Base-by-base conservation (phyloP, 2,888 invertebrate genomes). In the Torymus texanus region DNA sequence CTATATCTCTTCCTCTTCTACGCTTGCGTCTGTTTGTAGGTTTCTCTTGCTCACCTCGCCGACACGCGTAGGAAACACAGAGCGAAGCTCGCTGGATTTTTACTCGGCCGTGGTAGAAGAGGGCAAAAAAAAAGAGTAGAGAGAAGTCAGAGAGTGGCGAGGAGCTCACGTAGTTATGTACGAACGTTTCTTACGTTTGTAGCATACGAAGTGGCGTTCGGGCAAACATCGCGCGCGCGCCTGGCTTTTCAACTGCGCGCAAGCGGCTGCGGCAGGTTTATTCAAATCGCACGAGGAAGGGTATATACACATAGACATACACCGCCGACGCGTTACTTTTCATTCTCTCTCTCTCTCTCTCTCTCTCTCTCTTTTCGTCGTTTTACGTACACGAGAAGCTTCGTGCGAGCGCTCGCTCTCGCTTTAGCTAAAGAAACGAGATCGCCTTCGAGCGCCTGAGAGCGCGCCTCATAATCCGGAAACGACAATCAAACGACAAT, bases 201-300 rank as follows among this genome's bases (percentile, higher is more conserved):
- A 82, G 87, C 85, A 87, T 88, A 86, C 85, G 85, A 87, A 87
- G 86, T 85, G 84, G 85, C 85, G 86, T 87, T 86, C 85, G 84
- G 41, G 84, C 84, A 87, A 87, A 86, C 86, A 87, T 84, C 84
- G 83, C 61, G 68, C 75, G 59, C 16, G 21, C 10, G 24, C n/a
- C 16, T 24, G 76, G 73, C 68, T 56, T 79, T 41, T 41, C 41
- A 41, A 41, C 8, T 41, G 41, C 84, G 83, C 61, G 68, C 16
- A 71, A 51, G 82, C 41, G 18, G 50, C 12, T 13, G 83, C 81
- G 71, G 79, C 81, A 84, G 85, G 83, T 86, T 87, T 87, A 87
- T 87, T 88, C 86, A 87, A 86, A 87, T 86, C 82, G 82, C 78
- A 75, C 82, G 75, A 75, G 79, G 24, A 10, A 2, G 61, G n/a